Conservation (phyloP, 2,113 vertebrate species). For the Oostethus manadensis region DNA sequence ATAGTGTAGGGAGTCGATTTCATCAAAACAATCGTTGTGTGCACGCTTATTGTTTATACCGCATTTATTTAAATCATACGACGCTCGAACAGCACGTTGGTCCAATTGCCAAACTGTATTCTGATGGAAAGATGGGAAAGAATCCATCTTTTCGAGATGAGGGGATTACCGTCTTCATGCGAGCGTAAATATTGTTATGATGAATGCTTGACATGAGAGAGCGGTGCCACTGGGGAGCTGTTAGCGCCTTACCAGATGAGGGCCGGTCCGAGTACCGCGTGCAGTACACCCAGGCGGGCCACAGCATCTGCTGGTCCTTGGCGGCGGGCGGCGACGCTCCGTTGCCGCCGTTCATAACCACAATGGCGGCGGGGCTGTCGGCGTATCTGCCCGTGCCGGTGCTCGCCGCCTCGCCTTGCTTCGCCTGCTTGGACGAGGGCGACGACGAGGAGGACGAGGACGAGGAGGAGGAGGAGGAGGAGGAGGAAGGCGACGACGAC, state of each 20-base stretch:
- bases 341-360: constrained; percentile 80
- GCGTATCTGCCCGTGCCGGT: constrained; percentile 77
- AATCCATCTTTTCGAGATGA: too few species aligned
- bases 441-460: constrained; percentile 61
- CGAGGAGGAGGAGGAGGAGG: constrained; percentile 56
- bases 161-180: too few species aligned
- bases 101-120: too few species aligned
- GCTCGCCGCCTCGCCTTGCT: constrained; percentile 71
- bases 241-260: constrained; percentile 91
- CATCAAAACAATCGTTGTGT: too few species aligned
- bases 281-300: constrained; percentile 98
- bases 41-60: too few species aligned
- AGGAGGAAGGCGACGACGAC: constrained; percentile 71
- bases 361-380: constrained; percentile 78
- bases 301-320: constrained; percentile 82
- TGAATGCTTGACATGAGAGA: too few species aligned
- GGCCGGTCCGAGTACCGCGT: constrained; percentile 96
- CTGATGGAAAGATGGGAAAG: too few species aligned
- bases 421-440: constrained; percentile 72
- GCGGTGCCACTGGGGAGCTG: constrained; percentile 28
- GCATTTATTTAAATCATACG: too few species aligned
- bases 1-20: too few species aligned
- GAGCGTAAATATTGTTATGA: too few species aligned
- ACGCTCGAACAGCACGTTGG: too few species aligned
- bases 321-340: constrained; percentile 63